Evolutionary conservation across 2,888 invertebrate genomes (phyloP).

Genomic region (Zootermopsis nevadensis): DNA sequence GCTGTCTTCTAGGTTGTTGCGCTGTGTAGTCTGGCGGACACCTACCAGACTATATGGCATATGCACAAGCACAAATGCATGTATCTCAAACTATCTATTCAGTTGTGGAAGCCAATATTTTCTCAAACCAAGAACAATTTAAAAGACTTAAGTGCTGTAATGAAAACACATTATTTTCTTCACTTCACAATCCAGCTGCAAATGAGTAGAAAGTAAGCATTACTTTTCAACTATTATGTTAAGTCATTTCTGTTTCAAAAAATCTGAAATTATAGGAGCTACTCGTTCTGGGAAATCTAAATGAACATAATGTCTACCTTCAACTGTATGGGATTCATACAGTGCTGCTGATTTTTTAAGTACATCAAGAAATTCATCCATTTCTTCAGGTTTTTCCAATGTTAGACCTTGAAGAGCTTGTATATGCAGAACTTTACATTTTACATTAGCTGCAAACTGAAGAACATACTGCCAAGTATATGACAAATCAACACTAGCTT

Average conservation of each 20-base stretch:
- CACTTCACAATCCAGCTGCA: neutral
- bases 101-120: no score
- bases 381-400: constrained; percentile 55
- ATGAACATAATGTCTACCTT: constrained; percentile 57
- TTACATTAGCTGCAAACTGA: constrained; percentile 55
- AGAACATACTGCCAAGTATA: constrained; percentile 54
- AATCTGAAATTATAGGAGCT: constrained; percentile 55
- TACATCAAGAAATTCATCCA: constrained; percentile 52
- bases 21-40: no score
- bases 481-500: constrained; percentile 61
- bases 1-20: no score
- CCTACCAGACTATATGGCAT: no score
- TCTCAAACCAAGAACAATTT: no score
- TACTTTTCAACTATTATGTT: neutral
- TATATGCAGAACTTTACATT: constrained; percentile 58
- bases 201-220: neutral
- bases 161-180: no score
- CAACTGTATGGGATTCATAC: constrained; percentile 55
- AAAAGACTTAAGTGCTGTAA: no score
- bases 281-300: constrained; percentile 56
- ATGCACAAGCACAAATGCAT: no score
- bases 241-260: constrained; percentile 48
- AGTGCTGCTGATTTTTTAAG: constrained; percentile 53
- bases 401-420: constrained; percentile 57
- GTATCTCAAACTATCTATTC: no score